These are phyloP conservation scores for Propithecus coquereli DNA, from an alignment of 2,113 vertebrate genomes.

Conservation along the genomic window DNA sequence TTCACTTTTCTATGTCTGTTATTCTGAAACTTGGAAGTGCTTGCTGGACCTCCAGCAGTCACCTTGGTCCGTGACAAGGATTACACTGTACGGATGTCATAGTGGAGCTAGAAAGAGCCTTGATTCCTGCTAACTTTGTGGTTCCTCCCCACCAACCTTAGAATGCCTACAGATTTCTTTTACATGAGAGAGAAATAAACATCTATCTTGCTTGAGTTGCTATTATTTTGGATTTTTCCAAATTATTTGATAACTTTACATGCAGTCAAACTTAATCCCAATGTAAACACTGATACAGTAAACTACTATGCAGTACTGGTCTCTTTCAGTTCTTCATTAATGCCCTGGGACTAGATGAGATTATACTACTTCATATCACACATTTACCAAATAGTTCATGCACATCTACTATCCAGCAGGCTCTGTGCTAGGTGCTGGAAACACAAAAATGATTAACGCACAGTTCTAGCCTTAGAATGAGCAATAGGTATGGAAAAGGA, in stretches of 20 bases:
- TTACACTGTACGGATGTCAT: neutral
- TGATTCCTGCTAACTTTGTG: neutral
- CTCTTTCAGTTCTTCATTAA: slow-evolving; percentile 21
- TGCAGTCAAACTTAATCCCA: neutral
- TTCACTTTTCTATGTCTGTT: neutral
- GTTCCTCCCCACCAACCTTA: neutral
- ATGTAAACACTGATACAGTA: neutral
- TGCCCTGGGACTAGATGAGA: neutral
- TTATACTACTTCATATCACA: neutral
- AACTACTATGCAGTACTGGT: neutral
- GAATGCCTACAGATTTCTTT: neutral
- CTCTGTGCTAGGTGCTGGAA: neutral
- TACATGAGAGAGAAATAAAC: neutral
- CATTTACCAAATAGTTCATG: neutral
- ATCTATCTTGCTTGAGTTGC: neutral
- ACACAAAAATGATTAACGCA: neutral
- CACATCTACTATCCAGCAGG: neutral
- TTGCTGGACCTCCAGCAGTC: neutral
- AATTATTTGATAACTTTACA: slow-evolving; percentile 31
- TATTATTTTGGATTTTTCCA: neutral
- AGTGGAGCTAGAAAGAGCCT: neutral
- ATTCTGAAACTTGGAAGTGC: neutral
- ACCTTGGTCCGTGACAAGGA: neutral
- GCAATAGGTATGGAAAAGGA: neutral
- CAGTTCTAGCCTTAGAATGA: neutral